Evolutionary conservation across 2,113 vertebrate species (phyloP), one percentile per base, ranked within the genome.

Genomic region (Bos taurus): DNA sequence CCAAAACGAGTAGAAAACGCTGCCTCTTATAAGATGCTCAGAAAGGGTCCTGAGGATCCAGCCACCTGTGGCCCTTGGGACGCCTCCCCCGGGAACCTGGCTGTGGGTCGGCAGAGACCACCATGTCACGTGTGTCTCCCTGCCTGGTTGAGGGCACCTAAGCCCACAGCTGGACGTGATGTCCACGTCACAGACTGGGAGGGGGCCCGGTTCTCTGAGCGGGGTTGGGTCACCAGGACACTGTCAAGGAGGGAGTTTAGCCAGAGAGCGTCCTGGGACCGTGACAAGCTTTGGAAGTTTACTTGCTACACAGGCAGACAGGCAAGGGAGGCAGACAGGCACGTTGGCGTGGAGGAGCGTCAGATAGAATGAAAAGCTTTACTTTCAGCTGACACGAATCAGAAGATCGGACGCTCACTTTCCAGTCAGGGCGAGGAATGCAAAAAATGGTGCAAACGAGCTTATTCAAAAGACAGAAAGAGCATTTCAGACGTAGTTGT

Each of bases 371-470:
- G 2, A 26, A 26, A 4, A 12, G 33, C 56, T 94, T 52, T 43
- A 26, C 40, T 62, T 26, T 43, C 0, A 4, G 26, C n/a, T 40
- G 64, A 6, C 7, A 0, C 0, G 0, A 11, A 3, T 28, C 23
- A 13, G 40, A n/a, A 77, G 15, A 36, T n/a, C 0, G 0, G 16
- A 12, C 0, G 4, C 4, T 0, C 28, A 2, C 56, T 17, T 13
- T 17, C n/a, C 46, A 12, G 43, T 3, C 3, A 0, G 16, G 33
- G 33, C 0, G 3, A 46, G 28, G 36, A 46, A 78, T 16, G 23
- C 43, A 9, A 5, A 23, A 46, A 14, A 16, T 7, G 40, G 6
- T 6, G 6, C 48, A 33, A 46, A 16, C 46, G 40, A 67, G 64
- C 4, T 36, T 36, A 33, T 67, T 67, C 17, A 36, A 17, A 5